phyloP scores from a whole-genome alignment of 2,888 invertebrate genomes.

The Sthenelais limicola region DNA sequence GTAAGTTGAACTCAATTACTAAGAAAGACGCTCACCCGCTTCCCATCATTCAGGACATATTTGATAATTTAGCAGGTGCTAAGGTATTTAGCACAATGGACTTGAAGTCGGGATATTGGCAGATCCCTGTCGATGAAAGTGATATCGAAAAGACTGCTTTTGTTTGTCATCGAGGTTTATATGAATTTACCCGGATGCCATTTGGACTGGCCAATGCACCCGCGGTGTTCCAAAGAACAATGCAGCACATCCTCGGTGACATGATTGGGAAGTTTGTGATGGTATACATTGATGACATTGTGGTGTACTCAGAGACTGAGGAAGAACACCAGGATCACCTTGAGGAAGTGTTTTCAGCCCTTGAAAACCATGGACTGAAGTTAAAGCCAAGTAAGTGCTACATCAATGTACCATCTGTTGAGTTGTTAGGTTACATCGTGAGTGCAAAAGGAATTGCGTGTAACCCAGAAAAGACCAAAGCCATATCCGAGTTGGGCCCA shows the following conservation, averaged over 20 bases:
- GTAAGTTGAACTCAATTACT: slow-evolving; percentile 40
- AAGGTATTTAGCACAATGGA: slow-evolving; percentile 43
- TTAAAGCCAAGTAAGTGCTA: slow-evolving; percentile 46
- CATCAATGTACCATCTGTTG: slow-evolving; percentile 38
- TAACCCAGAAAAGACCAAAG: slow-evolving; percentile 44
- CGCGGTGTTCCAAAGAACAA: slow-evolving; percentile 41
- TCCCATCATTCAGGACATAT: slow-evolving; percentile 46
- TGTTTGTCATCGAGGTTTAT: slow-evolving; percentile 35
- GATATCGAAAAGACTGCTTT: slow-evolving; percentile 45
- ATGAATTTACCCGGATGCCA: slow-evolving; percentile 44
- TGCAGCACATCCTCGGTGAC: slow-evolving; percentile 31
- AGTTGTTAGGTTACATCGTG: slow-evolving; percentile 44
- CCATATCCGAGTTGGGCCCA: slow-evolving; percentile 33
- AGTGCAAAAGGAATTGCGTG: slow-evolving; percentile 42
- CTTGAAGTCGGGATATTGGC: slow-evolving; percentile 45
- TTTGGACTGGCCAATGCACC: slow-evolving; percentile 49
- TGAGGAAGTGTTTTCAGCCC: slow-evolving; percentile 36
- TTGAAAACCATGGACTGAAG: slow-evolving; percentile 40
- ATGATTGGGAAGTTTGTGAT: slow-evolving; percentile 28
- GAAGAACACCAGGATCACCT: slow-evolving; percentile 42
- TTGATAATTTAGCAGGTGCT: slow-evolving; percentile 43
- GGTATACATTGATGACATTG: slow-evolving; percentile 48
- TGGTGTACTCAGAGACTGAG: slow-evolving; percentile 27
- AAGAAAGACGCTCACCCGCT: slow-evolving; percentile 42
- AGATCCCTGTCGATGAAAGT: slow-evolving; percentile 39